These are phyloP conservation scores for Apostichopus japonicus DNA, from an alignment of 35 echinoderm and acorn worm genomes.

Conservation along the genomic window DNA sequence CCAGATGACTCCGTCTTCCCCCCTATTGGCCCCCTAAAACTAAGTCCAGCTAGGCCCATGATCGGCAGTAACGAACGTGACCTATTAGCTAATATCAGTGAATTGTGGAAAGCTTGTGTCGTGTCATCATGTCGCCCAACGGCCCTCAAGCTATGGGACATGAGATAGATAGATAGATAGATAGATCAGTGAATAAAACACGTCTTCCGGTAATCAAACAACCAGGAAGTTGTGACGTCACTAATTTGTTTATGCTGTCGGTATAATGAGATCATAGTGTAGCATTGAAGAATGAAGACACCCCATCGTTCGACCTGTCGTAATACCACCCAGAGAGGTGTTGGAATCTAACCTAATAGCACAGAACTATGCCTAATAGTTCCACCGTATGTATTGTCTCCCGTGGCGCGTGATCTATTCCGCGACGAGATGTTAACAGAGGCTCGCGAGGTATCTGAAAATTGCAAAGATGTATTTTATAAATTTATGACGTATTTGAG, in stretches of 20 bases:
- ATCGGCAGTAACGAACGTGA: no score
- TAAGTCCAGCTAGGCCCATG: no score
- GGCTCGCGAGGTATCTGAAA: slow-evolving; percentile 28
- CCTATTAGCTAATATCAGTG: no score
- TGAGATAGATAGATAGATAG: no score
- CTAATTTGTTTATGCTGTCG: not conserved
- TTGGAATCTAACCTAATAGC: slow-evolving; percentile 26
- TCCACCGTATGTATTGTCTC: not conserved
- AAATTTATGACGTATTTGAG: not conserved
- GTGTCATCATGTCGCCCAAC: no score
- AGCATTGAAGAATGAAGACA: not conserved
- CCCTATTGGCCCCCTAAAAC: no score
- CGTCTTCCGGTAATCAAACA: no score
- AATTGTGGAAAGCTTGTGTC: no score
- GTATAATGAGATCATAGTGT: not conserved
- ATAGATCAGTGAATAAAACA: no score
- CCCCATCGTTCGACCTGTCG: not conserved
- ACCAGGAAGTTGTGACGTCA: not conserved
- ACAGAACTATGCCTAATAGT: not conserved
- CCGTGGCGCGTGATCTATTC: not conserved
- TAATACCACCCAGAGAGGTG: slow-evolving; percentile 27
- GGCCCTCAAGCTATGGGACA: no score
- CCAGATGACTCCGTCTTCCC: no score
- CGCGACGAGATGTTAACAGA: not conserved
- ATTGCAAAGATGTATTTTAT: slow-evolving; percentile 15